Evolutionary conservation across 23 tunicate genomes (phyloP).

Genomic region (Ciona savignyi): DNA sequence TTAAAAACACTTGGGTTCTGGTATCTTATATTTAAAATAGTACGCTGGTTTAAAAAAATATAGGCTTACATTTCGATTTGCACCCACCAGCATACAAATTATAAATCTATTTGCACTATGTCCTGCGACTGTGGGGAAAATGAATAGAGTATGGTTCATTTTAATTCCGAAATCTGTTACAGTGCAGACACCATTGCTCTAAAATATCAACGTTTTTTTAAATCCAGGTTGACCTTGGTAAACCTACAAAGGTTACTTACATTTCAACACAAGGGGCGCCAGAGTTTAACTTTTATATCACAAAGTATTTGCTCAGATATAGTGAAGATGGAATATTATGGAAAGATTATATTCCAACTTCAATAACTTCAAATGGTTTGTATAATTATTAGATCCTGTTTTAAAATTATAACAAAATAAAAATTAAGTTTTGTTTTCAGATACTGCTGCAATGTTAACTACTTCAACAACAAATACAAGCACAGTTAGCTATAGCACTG

Average conservation of each 20-base stretch:
- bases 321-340: slow-evolving; percentile 13
- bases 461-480: background rate
- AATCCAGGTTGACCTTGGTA: slow-evolving; percentile 19
- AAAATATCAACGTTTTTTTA: background rate
- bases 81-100: no score
- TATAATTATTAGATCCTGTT: background rate
- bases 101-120: no score
- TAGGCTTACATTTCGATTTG: background rate
- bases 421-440: no score
- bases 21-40: no score
- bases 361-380: background rate
- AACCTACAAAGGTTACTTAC: background rate
- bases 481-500: background rate
- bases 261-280: slow-evolving; percentile 17
- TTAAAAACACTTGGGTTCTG: no score
- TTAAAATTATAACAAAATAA: no score
- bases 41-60: background rate
- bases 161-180: no score
- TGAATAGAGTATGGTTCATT: no score
- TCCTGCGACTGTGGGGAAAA: no score
- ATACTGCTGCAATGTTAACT: background rate
- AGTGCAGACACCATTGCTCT: background rate
- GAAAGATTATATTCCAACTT: slow-evolving; percentile 1
- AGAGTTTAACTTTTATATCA: slow-evolving; percentile 9
- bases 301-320: slow-evolving; percentile 5